Evolutionary conservation across 1,140 invertebrate species (phyloP), one percentile per base, ranked within the genome.

Genomic region (Tenebrio molitor): DNA sequence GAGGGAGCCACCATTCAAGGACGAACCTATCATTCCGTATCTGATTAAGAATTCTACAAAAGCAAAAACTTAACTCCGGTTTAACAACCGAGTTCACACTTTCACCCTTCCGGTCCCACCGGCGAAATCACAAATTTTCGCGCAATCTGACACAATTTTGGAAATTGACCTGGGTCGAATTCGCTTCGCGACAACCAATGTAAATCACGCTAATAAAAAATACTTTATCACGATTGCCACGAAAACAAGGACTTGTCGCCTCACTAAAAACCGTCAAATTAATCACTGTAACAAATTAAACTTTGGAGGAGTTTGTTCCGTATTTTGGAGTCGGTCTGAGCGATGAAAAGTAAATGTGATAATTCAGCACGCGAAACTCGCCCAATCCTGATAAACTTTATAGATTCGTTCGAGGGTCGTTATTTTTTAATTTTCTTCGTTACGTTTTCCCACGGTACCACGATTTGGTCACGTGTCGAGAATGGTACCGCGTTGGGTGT

Each of bases 11-110:
- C 23, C 19, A 29, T 42, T 66, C 17, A 66, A 66, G 23, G 64
- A 42, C 33, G 39, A 65, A 65, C 63, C 42, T 66, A 66, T 66
- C 34, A 66, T 44, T 66, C 23, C 29, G 39, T 25, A 66, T 44
- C 39, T 66, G 44, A 66, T 66, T 66, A 66, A 29, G 7, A 66
- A 25, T 66, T 66, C 8, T 25, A 42, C 36, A 42, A 42, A 44
- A 44, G 33, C 34, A 33, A 65, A 63, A 63, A 63, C 2, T 34
- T 63, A 29, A 8, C 25, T 29, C 25, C 8, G 3, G 25, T 63
- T 33, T 44, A 29, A 29, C 25, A 29, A 29, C 25, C 8, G 25
- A 4, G 3, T 29, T 29, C 25, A 29, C 25, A 29, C 3, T 29
- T 29, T 8, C 8, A 3, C 25, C 8, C 8, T 4, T 4, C 3